Conservation (phyloP, 2,888 invertebrate genomes). For the Orthosia incerta region DNA sequence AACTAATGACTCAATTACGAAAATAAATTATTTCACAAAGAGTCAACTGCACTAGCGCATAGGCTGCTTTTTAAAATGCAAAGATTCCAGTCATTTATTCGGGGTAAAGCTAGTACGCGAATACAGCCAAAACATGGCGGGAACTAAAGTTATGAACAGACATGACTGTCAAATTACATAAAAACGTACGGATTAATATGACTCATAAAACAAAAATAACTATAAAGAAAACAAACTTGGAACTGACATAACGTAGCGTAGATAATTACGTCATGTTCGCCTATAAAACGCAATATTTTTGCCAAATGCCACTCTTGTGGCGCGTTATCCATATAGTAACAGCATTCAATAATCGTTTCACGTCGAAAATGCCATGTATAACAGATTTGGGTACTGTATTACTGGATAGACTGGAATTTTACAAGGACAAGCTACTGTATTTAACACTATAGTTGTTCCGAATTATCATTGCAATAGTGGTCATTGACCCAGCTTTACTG, state of each 20-base stretch:
- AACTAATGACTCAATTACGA: too few relatives aligned
- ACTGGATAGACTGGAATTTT: slow-evolving; percentile 14
- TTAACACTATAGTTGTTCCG: too few relatives aligned
- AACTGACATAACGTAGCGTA: slow-evolving; percentile 13
- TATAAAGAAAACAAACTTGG: slow-evolving; percentile 6
- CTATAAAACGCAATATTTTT: slow-evolving; percentile 21
- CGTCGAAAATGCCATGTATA: slow-evolving; percentile 13
- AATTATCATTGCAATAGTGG: not conserved
- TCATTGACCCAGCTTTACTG: not conserved
- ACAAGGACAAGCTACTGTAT: not conserved
- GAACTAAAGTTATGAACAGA: not conserved
- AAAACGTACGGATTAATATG: not conserved
- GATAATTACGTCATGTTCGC: slow-evolving; percentile 12
- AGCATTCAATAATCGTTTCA: slow-evolving; percentile 30
- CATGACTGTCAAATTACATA: not conserved
- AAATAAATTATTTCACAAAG: too few relatives aligned
- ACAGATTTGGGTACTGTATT: slow-evolving; percentile 19
- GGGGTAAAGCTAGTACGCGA: not conserved
- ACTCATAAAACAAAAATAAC: not conserved
- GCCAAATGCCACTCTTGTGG: slow-evolving; percentile 14
- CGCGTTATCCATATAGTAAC: slow-evolving; percentile 9
- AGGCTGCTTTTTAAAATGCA: too few relatives aligned
- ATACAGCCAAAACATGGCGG: not conserved
- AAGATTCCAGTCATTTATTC: too few relatives aligned
- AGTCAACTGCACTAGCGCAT: too few relatives aligned